Evolutionary conservation across 2,888 invertebrate species (phyloP).

Genomic region (Luperina nickerlii): DNA sequence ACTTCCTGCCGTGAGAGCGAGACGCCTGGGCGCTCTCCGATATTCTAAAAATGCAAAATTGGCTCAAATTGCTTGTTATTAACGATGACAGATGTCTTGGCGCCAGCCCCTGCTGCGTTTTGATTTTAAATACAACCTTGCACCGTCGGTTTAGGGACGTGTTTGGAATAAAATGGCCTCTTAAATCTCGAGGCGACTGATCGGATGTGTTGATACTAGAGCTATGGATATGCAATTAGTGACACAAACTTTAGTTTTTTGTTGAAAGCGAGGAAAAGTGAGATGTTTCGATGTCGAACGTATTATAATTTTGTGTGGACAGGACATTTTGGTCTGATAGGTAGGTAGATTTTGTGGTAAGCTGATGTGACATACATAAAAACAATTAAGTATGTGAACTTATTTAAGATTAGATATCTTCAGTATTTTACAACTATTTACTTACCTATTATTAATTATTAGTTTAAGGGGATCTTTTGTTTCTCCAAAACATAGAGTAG

Average conservation of each 20-base stretch:
- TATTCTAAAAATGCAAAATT: constrained; percentile 90
- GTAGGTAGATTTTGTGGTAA: constrained; percentile 44
- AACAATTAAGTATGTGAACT: not conserved
- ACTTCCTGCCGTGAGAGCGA: constrained; percentile 86
- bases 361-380: not conserved
- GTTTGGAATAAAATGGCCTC: constrained; percentile 56
- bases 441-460: not conserved
- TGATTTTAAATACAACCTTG: constrained; percentile 68
- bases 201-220: constrained; percentile 88
- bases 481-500: constrained; percentile 17
- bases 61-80: constrained; percentile 90
- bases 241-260: constrained; percentile 79
- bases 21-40: constrained; percentile 85
- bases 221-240: constrained; percentile 88
- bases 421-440: constrained; percentile 6
- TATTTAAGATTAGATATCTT: not conserved
- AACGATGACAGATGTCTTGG: constrained; percentile 90
- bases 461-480: constrained; percentile 7
- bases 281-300: constrained; percentile 70
- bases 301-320: constrained; percentile 46
- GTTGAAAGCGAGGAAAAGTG: constrained; percentile 68
- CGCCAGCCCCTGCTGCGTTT: constrained; percentile 77
- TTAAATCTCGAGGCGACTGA: constrained; percentile 77
- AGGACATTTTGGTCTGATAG: constrained; percentile 44
- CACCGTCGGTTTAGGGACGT: constrained; percentile 54